phyloP scores from a whole-genome alignment of 2,888 invertebrate species.

The Notodonta ziczac region DNA sequence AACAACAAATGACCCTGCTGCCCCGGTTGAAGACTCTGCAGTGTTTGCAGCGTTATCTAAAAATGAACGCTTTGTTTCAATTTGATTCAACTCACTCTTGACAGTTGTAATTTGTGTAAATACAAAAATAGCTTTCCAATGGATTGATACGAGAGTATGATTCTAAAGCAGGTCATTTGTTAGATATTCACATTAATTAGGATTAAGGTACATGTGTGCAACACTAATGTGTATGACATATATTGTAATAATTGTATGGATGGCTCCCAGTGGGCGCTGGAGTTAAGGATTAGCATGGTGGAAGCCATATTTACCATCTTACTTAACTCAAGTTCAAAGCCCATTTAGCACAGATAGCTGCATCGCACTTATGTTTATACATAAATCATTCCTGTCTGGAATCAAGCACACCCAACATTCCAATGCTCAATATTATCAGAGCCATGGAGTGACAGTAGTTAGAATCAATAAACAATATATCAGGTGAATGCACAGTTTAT shows the following conservation, averaged over 20 bases:
- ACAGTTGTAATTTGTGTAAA: conserved; percentile 33
- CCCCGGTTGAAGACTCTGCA: conserved; percentile 93
- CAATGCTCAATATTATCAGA: background rate
- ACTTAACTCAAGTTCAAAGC: conserved; percentile 28
- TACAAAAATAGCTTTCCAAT: conserved; percentile 30
- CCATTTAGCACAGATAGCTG: conserved; percentile 32
- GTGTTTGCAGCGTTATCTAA: conserved; percentile 94
- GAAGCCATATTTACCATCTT: conserved; percentile 35
- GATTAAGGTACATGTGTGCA: conserved; percentile 38
- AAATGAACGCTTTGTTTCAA: conserved; percentile 77
- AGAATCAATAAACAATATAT: background rate
- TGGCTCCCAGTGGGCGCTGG: conserved; percentile 18
- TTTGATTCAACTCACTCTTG: conserved; percentile 49
- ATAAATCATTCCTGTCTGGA: background rate
- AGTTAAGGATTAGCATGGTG: conserved; percentile 38
- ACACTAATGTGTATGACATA: conserved; percentile 26
- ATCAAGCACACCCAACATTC: conserved; percentile 2
- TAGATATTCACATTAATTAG: conserved; percentile 45
- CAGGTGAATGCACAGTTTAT: background rate
- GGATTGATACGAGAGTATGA: conserved; percentile 38
- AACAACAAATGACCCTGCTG: conserved; percentile 95
- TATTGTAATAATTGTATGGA: conserved; percentile 11
- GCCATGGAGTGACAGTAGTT: background rate
- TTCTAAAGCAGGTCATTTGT: conserved; percentile 67
- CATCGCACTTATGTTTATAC: conserved; percentile 16